Base-by-base conservation (phyloP, 1,140 invertebrate species). In the Bombus terrestris region DNA sequence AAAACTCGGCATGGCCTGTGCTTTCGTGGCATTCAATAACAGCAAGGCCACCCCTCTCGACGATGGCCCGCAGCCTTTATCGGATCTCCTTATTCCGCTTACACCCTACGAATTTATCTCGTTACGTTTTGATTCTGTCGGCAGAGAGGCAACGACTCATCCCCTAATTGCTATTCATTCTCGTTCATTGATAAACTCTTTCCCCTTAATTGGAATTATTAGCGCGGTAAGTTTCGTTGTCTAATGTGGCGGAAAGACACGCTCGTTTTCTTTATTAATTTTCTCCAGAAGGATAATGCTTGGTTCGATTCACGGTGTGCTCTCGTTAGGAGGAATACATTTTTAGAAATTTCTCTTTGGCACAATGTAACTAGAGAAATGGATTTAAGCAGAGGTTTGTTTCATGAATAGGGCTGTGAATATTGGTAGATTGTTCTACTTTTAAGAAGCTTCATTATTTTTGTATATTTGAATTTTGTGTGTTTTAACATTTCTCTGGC, bases 11-110 rank as follows among this genome's bases (percentile, higher is more conserved):
- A 15, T 76, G 87, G 85, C 85, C 84, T 90, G 90, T 90, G 91
- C 91, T 92, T 93, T 91, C 81, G 89, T 89, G 89, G 87, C 89
- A 95, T 95, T 95, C 93, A 94, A 95, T 95, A 95, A 95, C 91
- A 85, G 81, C 85, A 75, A 71, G 79, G 86, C 81, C 85, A 88
- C 83, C 88, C 82, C 86, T 75, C 87, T 81, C 64, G 76, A 66
- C 85, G 74, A 57, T 88, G 88, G 80, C 85, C 72, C 82, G 82
- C 74, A 41, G 39, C 75, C 90, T 89, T 87, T 83, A 77, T 81
- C 71, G 82, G 74, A 81, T 87, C 74, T 32, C 81, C 83, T 77
- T 71, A 28, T 64, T 62, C 64, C 57, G 47, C 72, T 41, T 59
- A 37, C 57, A 39, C 37, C 59, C 83, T 77, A 59, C 69, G 74